Conservation (phyloP, 64 coral and sea anemone genomes). For the Astreopora myriophthalma region DNA sequence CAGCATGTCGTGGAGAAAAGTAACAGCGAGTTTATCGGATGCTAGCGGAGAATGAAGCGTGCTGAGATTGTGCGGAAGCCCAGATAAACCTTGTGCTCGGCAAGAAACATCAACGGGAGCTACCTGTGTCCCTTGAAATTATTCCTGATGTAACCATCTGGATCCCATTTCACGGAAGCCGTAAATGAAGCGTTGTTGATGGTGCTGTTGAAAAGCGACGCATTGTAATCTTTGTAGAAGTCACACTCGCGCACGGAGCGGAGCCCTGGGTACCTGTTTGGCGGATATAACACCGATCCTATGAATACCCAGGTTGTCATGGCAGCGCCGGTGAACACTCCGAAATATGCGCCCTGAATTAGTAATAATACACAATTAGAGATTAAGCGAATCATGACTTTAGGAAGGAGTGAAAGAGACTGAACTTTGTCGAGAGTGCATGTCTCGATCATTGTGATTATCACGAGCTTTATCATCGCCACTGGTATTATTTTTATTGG, state of each 20-base stretch:
- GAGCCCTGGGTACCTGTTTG: slow-evolving; percentile 79
- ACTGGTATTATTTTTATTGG: no score
- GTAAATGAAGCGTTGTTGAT: not conserved
- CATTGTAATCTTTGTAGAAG: slow-evolving; percentile 39
- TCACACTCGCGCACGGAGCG: slow-evolving; percentile 67
- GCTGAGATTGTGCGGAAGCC: no score
- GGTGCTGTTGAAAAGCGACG: not conserved
- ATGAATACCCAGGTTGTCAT: slow-evolving; percentile 84
- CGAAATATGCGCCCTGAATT: slow-evolving; percentile 85
- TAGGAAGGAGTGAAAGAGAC: no score
- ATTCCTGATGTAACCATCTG: slow-evolving; percentile 42
- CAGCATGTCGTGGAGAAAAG: no score
- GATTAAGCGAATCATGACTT: no score
- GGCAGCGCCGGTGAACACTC: slow-evolving; percentile 69
- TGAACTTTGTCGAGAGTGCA: no score
- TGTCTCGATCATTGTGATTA: no score
- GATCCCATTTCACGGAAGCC: not conserved
- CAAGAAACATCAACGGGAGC: not conserved
- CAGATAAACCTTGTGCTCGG: not conserved
- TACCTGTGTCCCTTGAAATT: slow-evolving; percentile 41
- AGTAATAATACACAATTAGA: not conserved
- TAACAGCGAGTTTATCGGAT: no score
- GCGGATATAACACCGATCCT: slow-evolving; percentile 72
- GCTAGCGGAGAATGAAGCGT: no score
- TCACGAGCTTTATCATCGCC: no score